phyloP scores from a whole-genome alignment of 2,113 vertebrate species.

The Synchiropus splendidus region DNA sequence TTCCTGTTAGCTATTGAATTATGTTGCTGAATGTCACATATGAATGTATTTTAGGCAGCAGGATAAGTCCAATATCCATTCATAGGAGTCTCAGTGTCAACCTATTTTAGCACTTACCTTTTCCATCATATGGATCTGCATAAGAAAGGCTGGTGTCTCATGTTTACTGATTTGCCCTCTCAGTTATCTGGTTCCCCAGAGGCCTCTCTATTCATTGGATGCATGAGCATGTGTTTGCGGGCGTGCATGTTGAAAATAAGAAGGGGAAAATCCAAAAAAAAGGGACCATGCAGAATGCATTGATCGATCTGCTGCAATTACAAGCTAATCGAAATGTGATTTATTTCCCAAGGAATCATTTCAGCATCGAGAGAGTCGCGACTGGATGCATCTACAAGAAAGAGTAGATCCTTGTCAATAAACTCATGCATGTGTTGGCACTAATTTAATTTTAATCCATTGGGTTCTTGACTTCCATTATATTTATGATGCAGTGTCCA shows the following conservation, averaged over 20 bases:
- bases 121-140: conserved; percentile 46
- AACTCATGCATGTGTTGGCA: conserved; percentile 38
- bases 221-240: conserved; percentile 5
- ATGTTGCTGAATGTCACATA: background rate
- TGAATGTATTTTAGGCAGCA: too few relatives aligned
- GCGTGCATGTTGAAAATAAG: conserved; percentile 25
- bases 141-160: conserved; percentile 57
- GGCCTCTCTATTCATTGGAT: conserved; percentile 29
- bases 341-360: conserved; percentile 98
- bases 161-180: conserved; percentile 66
- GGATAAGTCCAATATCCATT: too few relatives aligned
- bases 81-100: conserved; percentile 5
- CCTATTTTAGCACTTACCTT: conserved; percentile 6
- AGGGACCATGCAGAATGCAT: conserved; percentile 51
- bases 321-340: conserved; percentile 99
- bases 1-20: conserved; percentile 11
- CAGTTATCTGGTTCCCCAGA: conserved; percentile 52
- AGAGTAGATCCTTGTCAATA: conserved; percentile 81
- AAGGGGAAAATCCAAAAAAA: conserved; percentile 52
- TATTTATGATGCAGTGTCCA: too few relatives aligned
- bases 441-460: too few relatives aligned
- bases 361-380: conserved; percentile 82
- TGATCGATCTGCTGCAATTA: conserved; percentile 98
- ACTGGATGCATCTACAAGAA: conserved; percentile 6
- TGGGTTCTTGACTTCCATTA: too few relatives aligned